These are phyloP conservation scores for Emydocephalus ijimae DNA, from an alignment of 2,113 vertebrate species.

Conservation along the genomic window DNA sequence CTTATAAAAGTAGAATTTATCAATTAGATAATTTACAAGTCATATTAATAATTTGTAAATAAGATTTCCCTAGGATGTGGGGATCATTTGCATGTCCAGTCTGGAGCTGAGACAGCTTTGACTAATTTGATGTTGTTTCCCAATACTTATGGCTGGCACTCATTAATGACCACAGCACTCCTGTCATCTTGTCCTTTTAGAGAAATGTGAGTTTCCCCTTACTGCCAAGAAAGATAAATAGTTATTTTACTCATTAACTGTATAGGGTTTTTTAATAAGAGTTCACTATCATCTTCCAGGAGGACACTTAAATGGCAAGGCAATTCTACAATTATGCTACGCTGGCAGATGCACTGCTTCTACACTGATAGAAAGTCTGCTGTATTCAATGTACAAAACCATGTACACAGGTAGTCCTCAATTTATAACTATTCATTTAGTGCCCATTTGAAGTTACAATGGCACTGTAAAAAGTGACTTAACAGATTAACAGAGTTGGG, in stretches of 20 bases:
- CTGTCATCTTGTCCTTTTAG: slow-evolving; percentile 68
- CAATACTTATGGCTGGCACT: slow-evolving; percentile 63
- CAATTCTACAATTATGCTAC: not conserved
- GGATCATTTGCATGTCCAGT: slow-evolving; percentile 71
- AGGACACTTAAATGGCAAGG: slow-evolving; percentile 50
- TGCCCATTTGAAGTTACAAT: too few relatives aligned
- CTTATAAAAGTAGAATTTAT: slow-evolving; percentile 72
- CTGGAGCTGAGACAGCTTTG: slow-evolving; percentile 63
- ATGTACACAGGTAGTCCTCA: not conserved
- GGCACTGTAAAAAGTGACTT: too few relatives aligned
- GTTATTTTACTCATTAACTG: slow-evolving; percentile 72
- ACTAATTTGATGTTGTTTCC: slow-evolving; percentile 71
- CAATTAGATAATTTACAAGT: slow-evolving; percentile 73
- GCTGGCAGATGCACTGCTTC: not conserved
- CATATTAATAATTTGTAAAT: slow-evolving; percentile 71
- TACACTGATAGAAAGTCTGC: not conserved
- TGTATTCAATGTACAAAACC: not conserved
- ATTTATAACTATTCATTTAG: too few relatives aligned
- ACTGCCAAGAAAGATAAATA: slow-evolving; percentile 48
- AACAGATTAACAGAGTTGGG: too few relatives aligned
- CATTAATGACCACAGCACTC: slow-evolving; percentile 67
- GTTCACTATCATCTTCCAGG: slow-evolving; percentile 60
- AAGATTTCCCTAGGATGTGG: slow-evolving; percentile 61
- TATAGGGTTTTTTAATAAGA: slow-evolving; percentile 69
- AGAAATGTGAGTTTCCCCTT: slow-evolving; percentile 57